Conservation (phyloP, 2,797 vertebrate species). For the Loris lydekkerianus region DNA sequence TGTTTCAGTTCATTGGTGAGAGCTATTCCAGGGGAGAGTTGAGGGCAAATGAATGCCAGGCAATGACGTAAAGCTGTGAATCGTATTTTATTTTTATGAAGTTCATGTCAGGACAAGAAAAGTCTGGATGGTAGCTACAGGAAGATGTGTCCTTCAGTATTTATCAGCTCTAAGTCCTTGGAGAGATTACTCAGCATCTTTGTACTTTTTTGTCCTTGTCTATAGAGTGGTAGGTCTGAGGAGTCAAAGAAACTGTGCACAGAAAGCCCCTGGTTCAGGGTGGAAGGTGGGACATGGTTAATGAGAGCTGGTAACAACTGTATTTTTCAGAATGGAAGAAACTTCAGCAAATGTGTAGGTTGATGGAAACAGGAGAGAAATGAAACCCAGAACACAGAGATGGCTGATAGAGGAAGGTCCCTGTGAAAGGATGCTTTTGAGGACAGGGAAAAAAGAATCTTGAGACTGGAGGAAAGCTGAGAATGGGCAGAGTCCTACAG, state of each 20-base stretch:
- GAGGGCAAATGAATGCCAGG: neutral
- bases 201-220: neutral
- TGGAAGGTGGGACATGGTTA: fast-evolving
- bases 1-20: neutral
- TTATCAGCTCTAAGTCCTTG: neutral
- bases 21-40: fast-evolving
- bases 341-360: neutral
- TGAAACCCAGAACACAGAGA: fast-evolving
- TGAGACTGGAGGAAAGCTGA: neutral
- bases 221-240: neutral
- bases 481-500: neutral
- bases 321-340: neutral
- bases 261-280: neutral
- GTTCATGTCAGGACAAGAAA: neutral
- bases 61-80: neutral
- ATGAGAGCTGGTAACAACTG: neutral
- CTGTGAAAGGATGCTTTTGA: neutral
- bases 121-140: neutral
- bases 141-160: neutral
- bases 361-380: neutral
- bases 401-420: neutral
- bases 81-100: neutral
- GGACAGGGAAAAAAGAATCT: neutral
- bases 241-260: neutral
- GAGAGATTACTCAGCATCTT: neutral